These are phyloP conservation scores for Polydrusus pterygomalis DNA, from an alignment of 2,888 invertebrate genomes.

Conservation along the genomic window DNA sequence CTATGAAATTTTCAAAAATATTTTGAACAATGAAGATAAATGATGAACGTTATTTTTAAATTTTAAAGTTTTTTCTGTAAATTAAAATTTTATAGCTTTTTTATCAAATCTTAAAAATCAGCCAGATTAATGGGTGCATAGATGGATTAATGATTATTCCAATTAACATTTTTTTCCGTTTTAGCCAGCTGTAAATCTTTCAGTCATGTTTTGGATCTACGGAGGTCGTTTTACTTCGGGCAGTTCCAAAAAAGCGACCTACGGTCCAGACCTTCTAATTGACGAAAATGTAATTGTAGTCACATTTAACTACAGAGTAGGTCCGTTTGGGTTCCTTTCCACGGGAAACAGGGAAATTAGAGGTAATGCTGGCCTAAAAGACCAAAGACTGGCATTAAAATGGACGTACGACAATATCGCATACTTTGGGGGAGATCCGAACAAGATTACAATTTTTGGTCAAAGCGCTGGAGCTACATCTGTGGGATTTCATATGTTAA, in stretches of 20 bases:
- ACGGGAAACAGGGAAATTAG: background rate
- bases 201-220: slow-evolving; percentile 24
- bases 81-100: too few relatives aligned
- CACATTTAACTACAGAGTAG: background rate
- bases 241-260: background rate
- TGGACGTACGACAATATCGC: background rate
- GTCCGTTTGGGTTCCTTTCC: background rate
- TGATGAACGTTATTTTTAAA: too few relatives aligned
- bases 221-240: background rate
- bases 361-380: slow-evolving; percentile 4
- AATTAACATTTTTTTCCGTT: background rate
- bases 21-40: too few relatives aligned
- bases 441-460: slow-evolving; percentile 8
- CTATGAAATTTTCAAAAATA: too few relatives aligned
- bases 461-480: slow-evolving; percentile 4
- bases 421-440: background rate
- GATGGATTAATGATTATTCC: too few relatives aligned
- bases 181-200: background rate
- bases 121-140: too few relatives aligned
- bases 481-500: background rate
- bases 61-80: too few relatives aligned
- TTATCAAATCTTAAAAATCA: too few relatives aligned
- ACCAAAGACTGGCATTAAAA: background rate
- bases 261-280: slow-evolving; percentile 11
- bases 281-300: slow-evolving; percentile 16